Conservation (phyloP, 2,888 invertebrate genomes). For the Chaitophorus viminalis region DNA sequence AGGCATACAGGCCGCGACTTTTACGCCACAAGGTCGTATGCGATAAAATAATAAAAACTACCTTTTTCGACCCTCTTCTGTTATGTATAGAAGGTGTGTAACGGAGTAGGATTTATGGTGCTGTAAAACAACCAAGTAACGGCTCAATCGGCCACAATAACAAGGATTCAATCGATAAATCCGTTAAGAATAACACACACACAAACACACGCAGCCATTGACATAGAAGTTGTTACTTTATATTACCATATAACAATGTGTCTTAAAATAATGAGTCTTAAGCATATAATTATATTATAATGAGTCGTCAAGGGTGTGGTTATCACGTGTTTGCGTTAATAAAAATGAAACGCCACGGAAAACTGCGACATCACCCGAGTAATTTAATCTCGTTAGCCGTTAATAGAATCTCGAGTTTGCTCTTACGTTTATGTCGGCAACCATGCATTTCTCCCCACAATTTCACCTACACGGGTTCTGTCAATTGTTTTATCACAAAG, state of each 20-base stretch:
- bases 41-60: conserved; percentile 52
- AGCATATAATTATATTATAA: too few relatives aligned
- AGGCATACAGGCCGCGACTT: not conserved
- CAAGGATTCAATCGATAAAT: conserved; percentile 15
- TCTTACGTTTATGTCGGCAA: too few relatives aligned
- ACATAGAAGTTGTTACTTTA: not conserved
- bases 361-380: not conserved
- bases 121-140: conserved; percentile 42
- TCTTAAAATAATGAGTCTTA: too few relatives aligned
- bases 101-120: conserved; percentile 40
- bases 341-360: not conserved
- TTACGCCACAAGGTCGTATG: not conserved
- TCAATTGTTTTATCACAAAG: too few relatives aligned
- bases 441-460: too few relatives aligned
- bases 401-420: conserved; percentile 1
- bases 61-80: conserved; percentile 32
- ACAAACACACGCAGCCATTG: not conserved
- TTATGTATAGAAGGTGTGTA: not conserved
- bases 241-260: not conserved
- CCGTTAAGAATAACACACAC: conserved; percentile 20
- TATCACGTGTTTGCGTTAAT: not conserved
- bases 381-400: conserved; percentile 29
- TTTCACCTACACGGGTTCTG: too few relatives aligned
- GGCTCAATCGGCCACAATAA: conserved; percentile 23
- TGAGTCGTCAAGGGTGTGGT: not conserved